Evolutionary conservation across 2,113 vertebrate genomes (phyloP).

Genomic region (Xiphophorus hellerii): DNA sequence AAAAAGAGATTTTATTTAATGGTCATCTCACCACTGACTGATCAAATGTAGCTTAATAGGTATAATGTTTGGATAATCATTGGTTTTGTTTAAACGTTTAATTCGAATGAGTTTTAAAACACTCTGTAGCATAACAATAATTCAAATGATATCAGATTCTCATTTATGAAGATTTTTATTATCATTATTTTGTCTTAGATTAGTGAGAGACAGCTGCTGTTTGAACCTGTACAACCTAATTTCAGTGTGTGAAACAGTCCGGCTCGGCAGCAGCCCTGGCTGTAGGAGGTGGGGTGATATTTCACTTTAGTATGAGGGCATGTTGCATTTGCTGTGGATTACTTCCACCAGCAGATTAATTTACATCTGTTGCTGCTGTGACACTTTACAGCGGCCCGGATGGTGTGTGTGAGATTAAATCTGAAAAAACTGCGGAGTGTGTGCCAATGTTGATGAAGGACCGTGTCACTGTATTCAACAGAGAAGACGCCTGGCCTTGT

Average conservation of each 20-base stretch:
- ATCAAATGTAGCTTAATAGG: not conserved
- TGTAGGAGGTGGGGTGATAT: not conserved
- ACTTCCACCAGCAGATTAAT: constrained; percentile 21
- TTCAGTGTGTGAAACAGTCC: not conserved
- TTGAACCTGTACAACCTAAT: not conserved
- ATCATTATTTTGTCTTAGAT: not conserved
- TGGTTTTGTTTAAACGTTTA: not conserved
- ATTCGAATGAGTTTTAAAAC: not conserved
- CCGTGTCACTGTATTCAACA: not conserved
- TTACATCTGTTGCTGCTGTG: constrained; percentile 1
- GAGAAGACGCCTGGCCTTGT: not conserved
- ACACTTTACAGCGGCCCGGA: constrained; percentile 13
- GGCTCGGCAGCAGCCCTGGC: not conserved
- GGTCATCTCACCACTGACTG: not conserved
- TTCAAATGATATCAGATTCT: not conserved
- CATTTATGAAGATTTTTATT: not conserved
- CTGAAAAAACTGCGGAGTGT: constrained; percentile 3
- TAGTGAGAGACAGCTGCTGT: not conserved
- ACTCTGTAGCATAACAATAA: too few species aligned
- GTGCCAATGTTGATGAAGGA: constrained; percentile 6
- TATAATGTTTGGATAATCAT: too few species aligned
- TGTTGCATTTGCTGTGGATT: not conserved
- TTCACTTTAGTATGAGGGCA: not conserved
- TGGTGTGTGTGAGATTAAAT: constrained; percentile 2
- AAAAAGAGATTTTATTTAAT: not conserved